Evolutionary conservation across 2,888 invertebrate species (phyloP).

Genomic region (Nomada lathburiana): DNA sequence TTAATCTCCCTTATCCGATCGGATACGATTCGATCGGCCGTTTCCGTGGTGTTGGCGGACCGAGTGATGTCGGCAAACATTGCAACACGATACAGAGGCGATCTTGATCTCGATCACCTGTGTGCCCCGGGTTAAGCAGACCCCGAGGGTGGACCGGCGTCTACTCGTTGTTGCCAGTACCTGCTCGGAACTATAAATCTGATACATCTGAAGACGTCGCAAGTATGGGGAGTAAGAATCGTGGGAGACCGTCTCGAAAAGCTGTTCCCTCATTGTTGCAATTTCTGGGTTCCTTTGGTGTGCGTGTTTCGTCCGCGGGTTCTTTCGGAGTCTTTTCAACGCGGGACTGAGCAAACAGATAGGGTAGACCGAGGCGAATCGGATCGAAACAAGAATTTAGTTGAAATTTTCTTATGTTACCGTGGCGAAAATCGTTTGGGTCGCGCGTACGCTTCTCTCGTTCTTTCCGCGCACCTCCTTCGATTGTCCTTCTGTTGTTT

Average conservation of each 20-base stretch:
- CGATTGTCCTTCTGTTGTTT: no score
- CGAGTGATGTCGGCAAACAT: constrained; percentile 78
- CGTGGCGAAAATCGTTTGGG: no score
- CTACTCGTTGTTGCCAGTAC: constrained; percentile 43
- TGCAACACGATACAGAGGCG: constrained; percentile 76
- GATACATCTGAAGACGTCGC: constrained; percentile 51
- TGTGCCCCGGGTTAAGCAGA: constrained; percentile 34
- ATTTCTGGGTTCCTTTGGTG: no score
- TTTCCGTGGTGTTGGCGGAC: constrained; percentile 52
- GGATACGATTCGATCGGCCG: constrained; percentile 53
- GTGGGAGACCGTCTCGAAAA: constrained; percentile 51
- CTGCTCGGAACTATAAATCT: constrained; percentile 44
- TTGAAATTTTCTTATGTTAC: no score
- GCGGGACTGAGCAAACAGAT: not conserved
- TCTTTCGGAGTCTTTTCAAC: not conserved
- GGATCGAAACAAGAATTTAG: no score
- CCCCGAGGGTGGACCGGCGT: constrained; percentile 34
- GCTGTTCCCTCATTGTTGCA: not conserved
- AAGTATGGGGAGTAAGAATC: constrained; percentile 40
- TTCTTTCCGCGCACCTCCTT: no score
- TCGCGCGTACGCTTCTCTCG: no score
- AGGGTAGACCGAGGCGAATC: no score
- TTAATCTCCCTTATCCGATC: constrained; percentile 70
- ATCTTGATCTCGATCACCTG: constrained; percentile 68
- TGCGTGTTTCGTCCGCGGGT: no score